Evolutionary conservation across 2,113 vertebrate species (phyloP), one percentile per base, ranked within the genome.

Genomic region (Prunella fulvescens): DNA sequence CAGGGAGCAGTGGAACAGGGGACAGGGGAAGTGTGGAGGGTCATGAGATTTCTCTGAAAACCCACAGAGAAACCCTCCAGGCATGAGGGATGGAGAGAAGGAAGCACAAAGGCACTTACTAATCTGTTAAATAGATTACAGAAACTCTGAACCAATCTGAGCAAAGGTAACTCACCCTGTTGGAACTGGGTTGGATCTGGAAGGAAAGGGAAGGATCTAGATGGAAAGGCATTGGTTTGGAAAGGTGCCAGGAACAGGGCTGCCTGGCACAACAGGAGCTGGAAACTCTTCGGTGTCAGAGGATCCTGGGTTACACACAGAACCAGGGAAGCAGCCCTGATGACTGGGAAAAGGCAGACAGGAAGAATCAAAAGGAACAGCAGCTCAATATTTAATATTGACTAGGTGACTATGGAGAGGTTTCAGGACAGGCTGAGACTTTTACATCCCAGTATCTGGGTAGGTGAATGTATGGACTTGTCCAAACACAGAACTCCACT

Each of bases 51-150:
- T 19, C 33, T 64, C 22, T 65, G 77, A 47, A 58, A 67, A 64
- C 11, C n/a, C 3, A 15, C 0, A 1, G 51, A 70, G 44, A 58
- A 79, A 50, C 25, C 24, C 48, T 58, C 4, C 15, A 42, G 31
- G 69, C 29, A 2, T 2, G 19, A 54, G 7, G 44, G 48, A 26
- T 39, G 53, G 61, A 64, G 66, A 73, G 50, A 18, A 72, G 26
- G 47, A 66, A 79, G 51, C 33, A 79, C 33, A 70, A 25, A 69
- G 28, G 28, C 60, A 19, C 14, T 81, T 31, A 6, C 0, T 25
- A 12, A 47, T 0, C 1, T 3, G 39, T 58, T 4, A 1, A 16
- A 10, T 7, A 53, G 33, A 6, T 42, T 76, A 24, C 4, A 80
- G 57, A 78, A 81, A 24, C 29, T 35, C 31, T n/a, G 45, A 84